phyloP scores from a whole-genome alignment of 2,113 vertebrate genomes.

The Chauna torquata region DNA sequence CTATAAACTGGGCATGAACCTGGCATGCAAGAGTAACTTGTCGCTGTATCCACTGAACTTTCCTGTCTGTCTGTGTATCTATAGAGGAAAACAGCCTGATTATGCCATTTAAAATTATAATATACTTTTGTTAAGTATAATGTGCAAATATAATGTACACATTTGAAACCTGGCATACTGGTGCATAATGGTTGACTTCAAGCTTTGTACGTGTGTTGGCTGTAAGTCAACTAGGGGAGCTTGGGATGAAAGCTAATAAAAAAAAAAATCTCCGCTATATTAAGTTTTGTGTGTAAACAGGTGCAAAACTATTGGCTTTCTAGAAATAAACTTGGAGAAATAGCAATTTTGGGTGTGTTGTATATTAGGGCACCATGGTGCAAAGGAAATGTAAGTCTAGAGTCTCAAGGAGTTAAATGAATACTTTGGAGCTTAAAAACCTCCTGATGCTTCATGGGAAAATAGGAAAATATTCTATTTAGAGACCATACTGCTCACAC shows the following conservation, averaged over 20 bases:
- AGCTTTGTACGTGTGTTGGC: background rate
- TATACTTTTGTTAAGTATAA: background rate
- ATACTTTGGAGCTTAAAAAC: background rate
- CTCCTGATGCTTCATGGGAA: conserved; percentile 34
- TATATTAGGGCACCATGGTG: background rate
- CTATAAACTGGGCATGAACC: background rate
- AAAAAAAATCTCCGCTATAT: background rate
- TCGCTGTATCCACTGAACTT: background rate
- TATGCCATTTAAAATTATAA: background rate
- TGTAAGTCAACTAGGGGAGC: background rate
- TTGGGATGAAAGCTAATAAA: background rate
- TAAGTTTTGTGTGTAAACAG: background rate
- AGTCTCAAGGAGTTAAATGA: conserved; percentile 38
- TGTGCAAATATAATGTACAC: background rate
- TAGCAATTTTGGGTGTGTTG: background rate
- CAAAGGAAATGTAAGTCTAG: background rate
- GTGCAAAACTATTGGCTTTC: background rate
- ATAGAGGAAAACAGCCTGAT: background rate
- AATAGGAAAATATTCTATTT: conserved; percentile 54
- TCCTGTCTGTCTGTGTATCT: background rate
- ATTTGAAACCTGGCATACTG: background rate
- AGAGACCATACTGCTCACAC: conserved; percentile 40
- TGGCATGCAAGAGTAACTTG: background rate
- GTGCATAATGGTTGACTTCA: background rate
- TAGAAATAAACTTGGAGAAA: background rate